Evolutionary conservation across 2,888 invertebrate species (phyloP), one percentile per base, ranked within the genome.

Genomic region (Alloplasta piceator): DNA sequence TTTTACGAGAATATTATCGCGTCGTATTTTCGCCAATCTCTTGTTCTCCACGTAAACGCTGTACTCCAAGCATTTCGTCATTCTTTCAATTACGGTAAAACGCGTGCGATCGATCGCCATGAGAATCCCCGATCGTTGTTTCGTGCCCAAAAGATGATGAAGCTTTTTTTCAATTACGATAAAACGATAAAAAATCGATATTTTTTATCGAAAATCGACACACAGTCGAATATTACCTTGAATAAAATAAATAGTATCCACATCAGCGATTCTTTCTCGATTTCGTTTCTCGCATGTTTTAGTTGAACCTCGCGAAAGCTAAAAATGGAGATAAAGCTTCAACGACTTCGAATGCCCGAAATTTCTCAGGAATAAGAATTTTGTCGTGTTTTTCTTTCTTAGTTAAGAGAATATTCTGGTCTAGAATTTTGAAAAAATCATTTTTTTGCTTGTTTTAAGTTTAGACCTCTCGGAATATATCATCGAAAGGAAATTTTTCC

Each of bases 241-340:
- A 89, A 90, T 1, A 90, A 83, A 64, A 91, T 88, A 74, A 87
- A 89, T n/a, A 90, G 70, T 61, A 89, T 84, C 88, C 89, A 88
- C 0, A 84, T 76, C 80, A 89, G 83, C 5, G 90, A 88, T 55
- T 90, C 88, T 6, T 60, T 80, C 73, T 90, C 90, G 55, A 86
- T 67, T 6, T 63, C 60, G 0, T 39, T 60, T 38, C 72, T 76
- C 0, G 39, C 36, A n/a, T 71, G 41, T 6, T 72, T 70, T 7
- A 88, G 70, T 50, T 87, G 83, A 12, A 50, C 16, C 12, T 74
- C 10, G 6, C 83, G 85, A 60, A 87, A 87, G 46, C 89, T 89
- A 55, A 48, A 36, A 71, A 48, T 12, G 36, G 48, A 60, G 63
- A n/a, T 10, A 38, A 46, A n/a, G 10, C 39, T n/a, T 16, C 9